A percentile compares a stretch with the other conserved stretches of the same genome.
These are phyloP conservation scores for Drosophila meridiana DNA, from an alignment of 2,888 invertebrate genomes.

Conservation along the genomic window DNA sequence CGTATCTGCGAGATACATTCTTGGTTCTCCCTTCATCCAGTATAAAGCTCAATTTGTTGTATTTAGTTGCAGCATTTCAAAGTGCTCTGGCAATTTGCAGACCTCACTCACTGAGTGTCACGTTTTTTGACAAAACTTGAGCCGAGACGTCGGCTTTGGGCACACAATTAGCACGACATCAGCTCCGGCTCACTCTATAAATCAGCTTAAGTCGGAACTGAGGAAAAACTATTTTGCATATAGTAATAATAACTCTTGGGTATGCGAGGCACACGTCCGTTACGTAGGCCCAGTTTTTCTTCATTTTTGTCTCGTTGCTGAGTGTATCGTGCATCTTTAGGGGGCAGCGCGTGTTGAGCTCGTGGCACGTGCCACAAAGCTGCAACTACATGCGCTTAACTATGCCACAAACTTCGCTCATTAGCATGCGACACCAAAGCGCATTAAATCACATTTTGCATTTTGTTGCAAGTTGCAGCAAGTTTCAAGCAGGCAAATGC, in stretches of 20 bases:
- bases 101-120: conserved; percentile 35
- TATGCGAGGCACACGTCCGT: conserved; percentile 36
- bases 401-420: conserved; percentile 65
- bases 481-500: conserved; percentile 38
- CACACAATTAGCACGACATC: conserved; percentile 72
- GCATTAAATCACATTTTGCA: conserved; percentile 77
- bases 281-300: conserved; percentile 31
- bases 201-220: conserved; percentile 31
- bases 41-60: not conserved
- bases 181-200: conserved; percentile 51
- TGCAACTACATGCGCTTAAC: conserved; percentile 43
- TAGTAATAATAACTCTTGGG: conserved; percentile 42
- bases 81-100: conserved; percentile 18
- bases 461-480: conserved; percentile 54
- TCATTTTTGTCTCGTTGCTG: not conserved
- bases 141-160: conserved; percentile 29
- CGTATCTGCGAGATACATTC: not conserved
- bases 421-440: conserved; percentile 76
- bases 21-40: not conserved
- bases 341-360: conserved; percentile 41
- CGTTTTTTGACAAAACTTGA: conserved; percentile 22
- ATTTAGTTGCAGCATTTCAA: not conserved
- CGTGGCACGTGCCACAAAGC: conserved; percentile 59
- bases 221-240: conserved; percentile 65
- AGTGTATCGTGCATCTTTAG: conserved; percentile 23